A percentile compares a stretch with the other conserved stretches of the same genome.
Conservation (phyloP, 2,113 vertebrate species). For the Solea senegalensis region DNA sequence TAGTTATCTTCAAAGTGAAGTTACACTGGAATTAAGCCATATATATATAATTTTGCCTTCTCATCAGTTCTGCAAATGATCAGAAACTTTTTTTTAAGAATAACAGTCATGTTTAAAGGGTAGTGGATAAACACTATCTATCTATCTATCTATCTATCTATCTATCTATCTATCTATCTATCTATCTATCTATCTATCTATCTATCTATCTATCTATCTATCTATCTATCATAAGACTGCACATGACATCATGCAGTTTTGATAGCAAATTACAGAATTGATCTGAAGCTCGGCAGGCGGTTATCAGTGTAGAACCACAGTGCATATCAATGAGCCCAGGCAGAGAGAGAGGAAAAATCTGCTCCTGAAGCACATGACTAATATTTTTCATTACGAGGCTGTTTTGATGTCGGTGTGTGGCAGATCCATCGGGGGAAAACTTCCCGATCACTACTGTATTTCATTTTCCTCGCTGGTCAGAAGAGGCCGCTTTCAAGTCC, state of each 20-base stretch:
- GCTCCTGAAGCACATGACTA: conserved; percentile 37
- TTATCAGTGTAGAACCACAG: conserved; percentile 51
- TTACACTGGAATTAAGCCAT: too few relatives aligned
- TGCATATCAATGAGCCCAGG: conserved; percentile 63
- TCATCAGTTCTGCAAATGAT: too few relatives aligned
- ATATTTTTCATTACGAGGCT: conserved; percentile 42
- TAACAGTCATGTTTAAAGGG: too few relatives aligned
- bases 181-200: too few relatives aligned
- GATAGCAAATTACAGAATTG: conserved; percentile 70
- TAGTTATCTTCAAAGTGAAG: too few relatives aligned
- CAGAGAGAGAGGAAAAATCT: background rate
- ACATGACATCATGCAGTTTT: conserved; percentile 61
- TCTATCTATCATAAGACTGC: conserved; percentile 29
- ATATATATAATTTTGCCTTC: too few relatives aligned
- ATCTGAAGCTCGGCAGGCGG: conserved; percentile 69
- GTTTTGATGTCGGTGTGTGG: conserved; percentile 46
- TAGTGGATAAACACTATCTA: too few relatives aligned
- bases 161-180: too few relatives aligned
- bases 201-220: background rate
- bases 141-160: too few relatives aligned
- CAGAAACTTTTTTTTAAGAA: too few relatives aligned
- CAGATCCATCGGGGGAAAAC: conserved; percentile 43
- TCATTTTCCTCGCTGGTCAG: conserved; percentile 65
- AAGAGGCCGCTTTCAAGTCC: conserved; percentile 67
- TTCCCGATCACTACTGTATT: conserved; percentile 48